Conservation (phyloP, 1,140 invertebrate genomes). For the Diploscapter pachys region DNA sequence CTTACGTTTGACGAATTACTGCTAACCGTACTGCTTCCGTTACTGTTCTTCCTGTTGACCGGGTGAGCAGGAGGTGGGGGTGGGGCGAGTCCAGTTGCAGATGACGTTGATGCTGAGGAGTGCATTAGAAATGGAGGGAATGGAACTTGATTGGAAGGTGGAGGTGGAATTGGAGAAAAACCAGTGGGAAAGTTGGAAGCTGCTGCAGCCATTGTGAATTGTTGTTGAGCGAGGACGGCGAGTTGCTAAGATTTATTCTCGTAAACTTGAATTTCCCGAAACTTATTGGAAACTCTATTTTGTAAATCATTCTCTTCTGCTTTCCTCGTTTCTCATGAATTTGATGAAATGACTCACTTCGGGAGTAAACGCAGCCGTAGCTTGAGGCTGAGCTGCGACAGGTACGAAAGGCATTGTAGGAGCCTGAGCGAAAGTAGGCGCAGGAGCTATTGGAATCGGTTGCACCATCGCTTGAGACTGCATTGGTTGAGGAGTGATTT, state of each 20-base stretch:
- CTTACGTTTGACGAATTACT: background rate
- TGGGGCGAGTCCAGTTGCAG: conserved; percentile 11
- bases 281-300: too few relatives aligned
- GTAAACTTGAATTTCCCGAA: too few relatives aligned
- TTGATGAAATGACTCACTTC: background rate
- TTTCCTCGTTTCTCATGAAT: too few relatives aligned
- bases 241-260: too few relatives aligned
- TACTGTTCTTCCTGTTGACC: conserved; percentile 13
- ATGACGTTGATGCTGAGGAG: background rate
- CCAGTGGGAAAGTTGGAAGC: background rate
- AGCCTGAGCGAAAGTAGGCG: background rate
- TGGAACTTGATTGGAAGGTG: background rate
- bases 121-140: background rate
- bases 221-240: too few relatives aligned
- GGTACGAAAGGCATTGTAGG: background rate
- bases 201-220: too few relatives aligned
- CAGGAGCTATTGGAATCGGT: background rate
- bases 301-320: too few relatives aligned
- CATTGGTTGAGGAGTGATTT: conserved; percentile 6
- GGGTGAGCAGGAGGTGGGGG: conserved; percentile 32
- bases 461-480: background rate
- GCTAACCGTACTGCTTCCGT: background rate
- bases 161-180: background rate
- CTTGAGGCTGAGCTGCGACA: background rate
- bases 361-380: background rate